Percentiles rank a stretch among this genome's conserved stretches.
phyloP scores from a whole-genome alignment of 2,888 invertebrate species.

The Phyllotreta striolata region DNA sequence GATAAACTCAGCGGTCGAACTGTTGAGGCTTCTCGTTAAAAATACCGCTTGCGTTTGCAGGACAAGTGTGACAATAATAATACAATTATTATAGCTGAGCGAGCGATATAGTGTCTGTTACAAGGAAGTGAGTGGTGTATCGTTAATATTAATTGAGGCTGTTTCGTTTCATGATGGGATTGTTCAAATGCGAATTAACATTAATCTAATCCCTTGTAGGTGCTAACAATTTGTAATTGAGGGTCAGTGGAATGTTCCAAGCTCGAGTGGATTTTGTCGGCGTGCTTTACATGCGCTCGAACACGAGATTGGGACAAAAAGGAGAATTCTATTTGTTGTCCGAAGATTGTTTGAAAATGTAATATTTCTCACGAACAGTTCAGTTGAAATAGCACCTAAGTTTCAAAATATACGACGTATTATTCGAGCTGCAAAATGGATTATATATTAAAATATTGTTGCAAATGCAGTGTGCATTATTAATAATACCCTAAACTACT shows the following conservation, averaged over 20 bases:
- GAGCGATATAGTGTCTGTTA: not conserved
- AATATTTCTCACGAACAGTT: too few species aligned
- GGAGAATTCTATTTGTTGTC: too few species aligned
- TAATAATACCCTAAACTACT: not conserved
- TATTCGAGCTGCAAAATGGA: too few species aligned
- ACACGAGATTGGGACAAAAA: too few species aligned
- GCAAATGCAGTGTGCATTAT: too few species aligned
- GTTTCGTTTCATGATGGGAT: not conserved
- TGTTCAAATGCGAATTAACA: not conserved
- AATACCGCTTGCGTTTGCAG: conserved; percentile 12
- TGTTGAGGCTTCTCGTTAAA: conserved; percentile 17
- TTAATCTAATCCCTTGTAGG: not conserved
- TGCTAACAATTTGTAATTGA: conserved; percentile 8
- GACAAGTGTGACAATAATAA: conserved; percentile 20
- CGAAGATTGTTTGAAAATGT: too few species aligned
- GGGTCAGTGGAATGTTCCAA: conserved; percentile 16
- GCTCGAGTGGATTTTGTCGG: conserved; percentile 1
- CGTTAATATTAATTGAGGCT: not conserved
- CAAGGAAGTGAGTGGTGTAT: not conserved
- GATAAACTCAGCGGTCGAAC: conserved; percentile 23
- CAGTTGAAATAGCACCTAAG: too few species aligned
- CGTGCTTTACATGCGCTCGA: too few species aligned
- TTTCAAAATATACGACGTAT: too few species aligned
- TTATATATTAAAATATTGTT: too few species aligned
- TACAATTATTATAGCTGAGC: conserved; percentile 10